Base-by-base conservation (phyloP, 2,888 invertebrate genomes). In the Acanthococcus lagerstroemiae region DNA sequence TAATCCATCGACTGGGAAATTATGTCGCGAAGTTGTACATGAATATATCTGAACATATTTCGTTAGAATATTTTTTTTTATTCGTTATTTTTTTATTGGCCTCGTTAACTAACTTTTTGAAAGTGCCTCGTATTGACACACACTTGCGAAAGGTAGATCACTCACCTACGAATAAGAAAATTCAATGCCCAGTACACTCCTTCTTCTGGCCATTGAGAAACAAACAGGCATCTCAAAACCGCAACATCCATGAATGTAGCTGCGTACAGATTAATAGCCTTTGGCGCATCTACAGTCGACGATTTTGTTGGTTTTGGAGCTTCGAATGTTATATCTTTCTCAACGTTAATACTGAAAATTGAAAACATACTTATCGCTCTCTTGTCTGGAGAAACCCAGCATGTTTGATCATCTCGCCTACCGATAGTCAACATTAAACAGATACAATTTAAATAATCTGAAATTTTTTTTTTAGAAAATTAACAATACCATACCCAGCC, bases 191-290 rank as follows among this genome's bases (percentile, higher is more conserved):
- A 99, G 76, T 90, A 92, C 12, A 97, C 88, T 0, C 99, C 99
- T 75, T 97, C 96, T 75, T 97, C 96, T 74, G 92, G 88, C 99
- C 99, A 99, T 74, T 95, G 94, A 0, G 92, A 84, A 68, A 95
- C 89, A 75, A 99, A 95, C 15, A 99, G 81, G 75, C 97, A 96
- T 60, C 97, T 82, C 65, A 99, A 77, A 0, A 97, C 95, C 2
- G 95, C 94, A 0, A 99, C 92, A 76, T 99, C 99, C 66, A 99
- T 80, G 76, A 95, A 96, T 1, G 95, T 95, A 0, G 99, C 99
- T 21, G 90, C 86, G 15, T 86, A 82, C 1, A 88, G 81, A 78
- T 90, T 83, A 25, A 74, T 72, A 6, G 70, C 67, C 5, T 70
- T 50, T 6, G 67, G 63, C 27, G 69, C 68, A 46, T 70, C 67